phyloP scores from a whole-genome alignment of 2,888 invertebrate species.

The Hymenopus coronatus region DNA sequence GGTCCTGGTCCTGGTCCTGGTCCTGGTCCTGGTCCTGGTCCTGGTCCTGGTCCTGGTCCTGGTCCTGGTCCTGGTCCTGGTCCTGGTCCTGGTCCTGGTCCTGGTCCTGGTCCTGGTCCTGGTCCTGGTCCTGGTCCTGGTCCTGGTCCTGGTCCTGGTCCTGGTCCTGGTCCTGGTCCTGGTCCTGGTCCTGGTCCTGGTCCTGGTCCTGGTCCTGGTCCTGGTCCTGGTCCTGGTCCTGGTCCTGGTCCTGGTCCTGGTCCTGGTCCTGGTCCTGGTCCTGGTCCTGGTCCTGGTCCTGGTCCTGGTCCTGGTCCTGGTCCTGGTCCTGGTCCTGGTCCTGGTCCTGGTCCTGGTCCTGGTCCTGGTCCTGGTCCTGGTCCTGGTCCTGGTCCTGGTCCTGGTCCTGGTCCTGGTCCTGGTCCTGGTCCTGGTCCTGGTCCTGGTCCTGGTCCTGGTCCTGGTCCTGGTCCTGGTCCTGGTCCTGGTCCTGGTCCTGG shows the following conservation, averaged over 20 bases:
- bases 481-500: background rate
- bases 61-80: slow-evolving; percentile 8
- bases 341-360: slow-evolving; percentile 8
- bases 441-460: slow-evolving; percentile 7
- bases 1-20: slow-evolving; percentile 8
- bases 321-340: background rate
- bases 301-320: slow-evolving; percentile 4
- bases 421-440: slow-evolving; percentile 10
- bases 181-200: slow-evolving; percentile 8
- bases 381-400: slow-evolving; percentile 5
- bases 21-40: slow-evolving; percentile 8
- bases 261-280: slow-evolving; percentile 10
- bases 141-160: slow-evolving; percentile 7
- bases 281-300: slow-evolving; percentile 7
- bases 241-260: slow-evolving; percentile 8
- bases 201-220: slow-evolving; percentile 8
- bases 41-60: slow-evolving; percentile 8
- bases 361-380: slow-evolving; percentile 7
- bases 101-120: slow-evolving; percentile 8
- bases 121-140: slow-evolving; percentile 7
- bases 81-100: slow-evolving; percentile 8
- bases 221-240: slow-evolving; percentile 8
- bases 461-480: slow-evolving; percentile 5
- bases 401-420: slow-evolving; percentile 5
- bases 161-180: slow-evolving; percentile 8